Percentiles rank a stretch among this genome's conserved stretches.
These are phyloP conservation scores for Pungitius pungitius DNA, from an alignment of 2,113 vertebrate genomes.

Conservation along the genomic window DNA sequence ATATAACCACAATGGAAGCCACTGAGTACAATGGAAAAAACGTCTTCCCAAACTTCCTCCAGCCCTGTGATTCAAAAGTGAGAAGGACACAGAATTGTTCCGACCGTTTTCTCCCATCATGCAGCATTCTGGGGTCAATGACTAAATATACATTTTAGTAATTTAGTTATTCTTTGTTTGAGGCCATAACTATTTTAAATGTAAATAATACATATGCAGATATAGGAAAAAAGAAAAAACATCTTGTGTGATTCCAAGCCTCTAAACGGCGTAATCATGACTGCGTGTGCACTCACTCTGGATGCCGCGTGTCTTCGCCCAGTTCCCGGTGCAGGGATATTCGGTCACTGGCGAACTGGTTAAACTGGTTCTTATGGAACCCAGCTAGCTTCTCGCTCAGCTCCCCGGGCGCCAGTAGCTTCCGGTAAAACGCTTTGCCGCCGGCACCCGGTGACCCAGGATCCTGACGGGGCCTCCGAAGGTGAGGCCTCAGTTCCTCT, in stretches of 20 bases:
- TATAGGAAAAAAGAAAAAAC: neutral
- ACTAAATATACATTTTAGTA: neutral
- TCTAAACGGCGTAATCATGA: neutral
- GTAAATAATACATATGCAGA: neutral
- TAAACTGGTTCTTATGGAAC: constrained; percentile 85
- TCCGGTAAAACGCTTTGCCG: constrained; percentile 80
- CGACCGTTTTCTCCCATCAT: neutral
- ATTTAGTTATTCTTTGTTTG: neutral
- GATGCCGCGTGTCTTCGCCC: constrained; percentile 84
- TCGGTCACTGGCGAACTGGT: constrained; percentile 87
- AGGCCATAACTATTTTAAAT: neutral
- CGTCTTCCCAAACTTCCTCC: neutral
- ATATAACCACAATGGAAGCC: neutral
- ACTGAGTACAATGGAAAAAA: neutral
- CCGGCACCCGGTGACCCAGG: constrained; percentile 81
- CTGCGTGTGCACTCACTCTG: constrained; percentile 84
- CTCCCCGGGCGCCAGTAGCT: constrained; percentile 72
- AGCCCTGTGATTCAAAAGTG: neutral
- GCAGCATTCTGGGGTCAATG: neutral
- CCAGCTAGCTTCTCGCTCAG: constrained; percentile 79
- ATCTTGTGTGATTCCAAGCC: neutral
- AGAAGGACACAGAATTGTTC: neutral
- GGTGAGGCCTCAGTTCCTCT: constrained; percentile 80
- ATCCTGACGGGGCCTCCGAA: constrained; percentile 83
- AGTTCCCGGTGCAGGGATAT: constrained; percentile 87